phyloP scores from a whole-genome alignment of 2,113 vertebrate genomes.

The Chauna torquata region DNA sequence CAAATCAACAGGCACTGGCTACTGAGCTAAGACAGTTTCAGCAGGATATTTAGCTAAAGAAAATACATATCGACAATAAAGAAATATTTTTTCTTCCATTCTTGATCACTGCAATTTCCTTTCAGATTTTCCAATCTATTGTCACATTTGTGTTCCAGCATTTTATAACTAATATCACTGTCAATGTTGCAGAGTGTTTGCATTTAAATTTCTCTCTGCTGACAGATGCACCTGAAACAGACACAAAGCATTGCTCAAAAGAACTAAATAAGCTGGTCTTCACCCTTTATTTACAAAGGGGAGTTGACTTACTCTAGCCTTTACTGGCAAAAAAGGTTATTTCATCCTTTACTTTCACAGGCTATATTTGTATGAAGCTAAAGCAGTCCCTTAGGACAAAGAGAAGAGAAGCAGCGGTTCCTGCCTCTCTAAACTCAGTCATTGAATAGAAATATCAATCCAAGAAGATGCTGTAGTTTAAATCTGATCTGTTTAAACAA shows the following conservation, averaged over 20 bases:
- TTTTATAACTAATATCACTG: background rate
- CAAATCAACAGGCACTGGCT: background rate
- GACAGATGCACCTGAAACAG: background rate
- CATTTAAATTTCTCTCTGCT: background rate
- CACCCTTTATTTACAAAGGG: background rate
- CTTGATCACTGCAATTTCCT: background rate
- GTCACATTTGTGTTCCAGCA: background rate
- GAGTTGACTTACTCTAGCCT: background rate
- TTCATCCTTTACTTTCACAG: slow-evolving; percentile 21
- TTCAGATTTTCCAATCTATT: background rate
- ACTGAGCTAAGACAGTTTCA: background rate
- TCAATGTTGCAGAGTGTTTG: background rate
- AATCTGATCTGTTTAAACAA: background rate
- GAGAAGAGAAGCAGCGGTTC: background rate
- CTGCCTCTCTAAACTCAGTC: background rate
- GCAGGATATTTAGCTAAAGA: background rate
- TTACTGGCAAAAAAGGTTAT: slow-evolving; percentile 4
- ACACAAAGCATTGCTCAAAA: background rate
- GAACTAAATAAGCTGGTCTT: background rate
- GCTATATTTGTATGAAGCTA: background rate
- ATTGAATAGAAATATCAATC: background rate
- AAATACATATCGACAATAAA: background rate
- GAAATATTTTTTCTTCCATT: background rate
- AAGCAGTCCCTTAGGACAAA: background rate
- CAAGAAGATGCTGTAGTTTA: background rate